phyloP scores from a whole-genome alignment of 2,113 vertebrate species.

The Channa maculata region DNA sequence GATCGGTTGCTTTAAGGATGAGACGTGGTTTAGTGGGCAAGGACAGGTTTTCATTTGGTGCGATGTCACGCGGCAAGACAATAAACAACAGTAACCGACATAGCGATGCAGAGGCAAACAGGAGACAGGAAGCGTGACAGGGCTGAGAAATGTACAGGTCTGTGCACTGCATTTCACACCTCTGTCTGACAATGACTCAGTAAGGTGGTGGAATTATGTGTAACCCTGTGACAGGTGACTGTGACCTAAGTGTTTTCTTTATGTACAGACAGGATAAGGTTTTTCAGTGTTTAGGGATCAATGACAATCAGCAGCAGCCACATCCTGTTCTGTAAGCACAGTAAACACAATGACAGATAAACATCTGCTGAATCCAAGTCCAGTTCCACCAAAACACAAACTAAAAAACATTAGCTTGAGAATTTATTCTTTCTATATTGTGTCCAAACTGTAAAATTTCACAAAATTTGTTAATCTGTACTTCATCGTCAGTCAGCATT shows the following conservation, averaged over 20 bases:
- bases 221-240: constrained; percentile 9
- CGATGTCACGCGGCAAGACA: neutral
- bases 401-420: neutral
- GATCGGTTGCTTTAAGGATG: constrained; percentile 34
- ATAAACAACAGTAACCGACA: constrained; percentile 30
- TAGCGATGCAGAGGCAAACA: neutral
- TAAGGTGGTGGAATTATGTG: constrained; percentile 14
- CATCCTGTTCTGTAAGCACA: constrained; percentile 9
- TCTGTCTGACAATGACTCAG: constrained; percentile 25
- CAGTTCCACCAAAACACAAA: neutral
- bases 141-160: neutral
- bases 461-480: constrained; percentile 10
- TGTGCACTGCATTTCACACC: neutral
- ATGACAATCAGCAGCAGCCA: constrained; percentile 29
- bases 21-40: constrained; percentile 15
- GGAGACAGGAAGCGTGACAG: neutral
- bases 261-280: constrained; percentile 52
- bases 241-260: constrained; percentile 34
- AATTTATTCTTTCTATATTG: constrained; percentile 8
- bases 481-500: constrained; percentile 1
- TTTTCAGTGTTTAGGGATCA: constrained; percentile 38
- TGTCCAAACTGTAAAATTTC: neutral
- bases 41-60: constrained; percentile 23
- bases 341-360: constrained; percentile 2
- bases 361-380: neutral